These are phyloP conservation scores for Idris sp. DNA, from an alignment of 1,140 invertebrate species.

Conservation along the genomic window DNA sequence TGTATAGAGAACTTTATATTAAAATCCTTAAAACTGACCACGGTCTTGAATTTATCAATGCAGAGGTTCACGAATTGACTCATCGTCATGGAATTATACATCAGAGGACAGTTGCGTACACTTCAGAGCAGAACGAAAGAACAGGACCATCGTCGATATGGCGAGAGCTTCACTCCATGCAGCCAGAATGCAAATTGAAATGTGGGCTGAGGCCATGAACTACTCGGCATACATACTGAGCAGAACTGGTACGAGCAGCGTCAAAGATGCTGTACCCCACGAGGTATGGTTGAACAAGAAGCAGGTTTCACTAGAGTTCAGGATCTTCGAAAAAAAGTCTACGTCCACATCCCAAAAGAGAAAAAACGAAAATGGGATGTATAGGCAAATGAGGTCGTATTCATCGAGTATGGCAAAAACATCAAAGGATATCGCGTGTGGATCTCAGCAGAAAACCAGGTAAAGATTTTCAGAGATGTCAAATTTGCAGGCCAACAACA, in stretches of 20 bases:
- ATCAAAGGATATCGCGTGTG: constrained; percentile 37
- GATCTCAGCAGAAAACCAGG: constrained; percentile 12
- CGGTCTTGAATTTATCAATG: constrained; percentile 70
- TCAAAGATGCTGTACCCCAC: constrained; percentile 50
- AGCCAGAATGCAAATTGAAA: background rate
- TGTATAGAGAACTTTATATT: constrained; percentile 59
- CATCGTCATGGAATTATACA: constrained; percentile 1
- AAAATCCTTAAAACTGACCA: constrained; percentile 72
- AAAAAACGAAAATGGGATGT: constrained; percentile 65
- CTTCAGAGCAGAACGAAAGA: constrained; percentile 69
- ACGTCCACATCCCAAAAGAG: constrained; percentile 64
- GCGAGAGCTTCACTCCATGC: constrained; percentile 17
- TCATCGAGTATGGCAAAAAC: constrained; percentile 35
- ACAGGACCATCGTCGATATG: constrained; percentile 65
- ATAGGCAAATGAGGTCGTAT: constrained; percentile 38
- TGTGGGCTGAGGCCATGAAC: constrained; percentile 24
- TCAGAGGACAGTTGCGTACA: constrained; percentile 62
- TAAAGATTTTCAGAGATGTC: constrained; percentile 18
- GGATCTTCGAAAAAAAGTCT: constrained; percentile 70
- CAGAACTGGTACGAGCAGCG: constrained; percentile 25
- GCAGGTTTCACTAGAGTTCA: constrained; percentile 63
- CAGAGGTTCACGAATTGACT: constrained; percentile 69
- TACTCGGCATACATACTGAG: constrained; percentile 17
- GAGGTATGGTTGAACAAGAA: constrained; percentile 62
- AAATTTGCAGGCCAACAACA: background rate